Conservation (phyloP, 1,140 invertebrate genomes). For the Ips typographus region DNA sequence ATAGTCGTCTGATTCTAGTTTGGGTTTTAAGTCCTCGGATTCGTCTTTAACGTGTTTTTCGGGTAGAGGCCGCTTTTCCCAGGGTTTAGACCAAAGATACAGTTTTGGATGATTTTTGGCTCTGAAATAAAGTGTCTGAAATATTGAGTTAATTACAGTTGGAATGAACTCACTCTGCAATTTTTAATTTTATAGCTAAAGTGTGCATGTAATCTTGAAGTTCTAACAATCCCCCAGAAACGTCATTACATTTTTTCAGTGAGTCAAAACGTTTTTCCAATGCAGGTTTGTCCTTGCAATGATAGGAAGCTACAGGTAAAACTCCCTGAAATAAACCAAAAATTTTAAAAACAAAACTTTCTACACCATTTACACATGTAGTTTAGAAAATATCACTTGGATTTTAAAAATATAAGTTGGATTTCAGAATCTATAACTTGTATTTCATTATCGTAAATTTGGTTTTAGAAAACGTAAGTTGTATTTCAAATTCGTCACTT, state of each 20-base stretch:
- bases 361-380: no score
- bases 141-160: not conserved
- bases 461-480: no score
- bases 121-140: conserved; percentile 49
- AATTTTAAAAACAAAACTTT: not conserved
- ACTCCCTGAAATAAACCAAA: conserved; percentile 56
- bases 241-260: conserved; percentile 69
- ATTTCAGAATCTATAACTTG: no score
- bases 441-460: no score
- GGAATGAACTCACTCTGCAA: conserved; percentile 65
- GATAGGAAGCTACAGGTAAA: conserved; percentile 60
- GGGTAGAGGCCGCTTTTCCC: conserved; percentile 60
- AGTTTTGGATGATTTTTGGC: conserved; percentile 80
- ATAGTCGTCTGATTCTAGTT: conserved; percentile 38
- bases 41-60: conserved; percentile 43
- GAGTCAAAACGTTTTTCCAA: conserved; percentile 52
- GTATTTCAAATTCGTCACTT: no score
- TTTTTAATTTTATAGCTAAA: conserved; percentile 72
- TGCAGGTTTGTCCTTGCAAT: conserved; percentile 52
- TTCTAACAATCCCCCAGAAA: conserved; percentile 69
- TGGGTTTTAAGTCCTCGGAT: conserved; percentile 29
- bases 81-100: conserved; percentile 83
- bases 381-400: no score
- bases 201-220: conserved; percentile 70
- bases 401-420: no score